phyloP scores from a whole-genome alignment of 2,797 vertebrate species.

The Coendou prehensilis region DNA sequence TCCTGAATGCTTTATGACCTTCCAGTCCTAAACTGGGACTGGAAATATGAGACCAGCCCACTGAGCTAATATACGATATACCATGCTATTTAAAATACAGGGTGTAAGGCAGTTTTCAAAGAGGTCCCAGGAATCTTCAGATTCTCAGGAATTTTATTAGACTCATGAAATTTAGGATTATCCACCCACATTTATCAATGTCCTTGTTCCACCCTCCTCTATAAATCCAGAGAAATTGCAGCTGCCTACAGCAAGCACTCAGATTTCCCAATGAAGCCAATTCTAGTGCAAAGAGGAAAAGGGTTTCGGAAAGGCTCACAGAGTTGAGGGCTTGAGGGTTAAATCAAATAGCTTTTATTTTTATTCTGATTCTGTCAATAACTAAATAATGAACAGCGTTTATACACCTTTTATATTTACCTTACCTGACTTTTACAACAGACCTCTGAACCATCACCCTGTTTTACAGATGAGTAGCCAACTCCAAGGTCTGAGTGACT shows the following conservation, averaged over 20 bases:
- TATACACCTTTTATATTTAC: neutral
- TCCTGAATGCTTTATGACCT: neutral
- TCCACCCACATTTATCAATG: constrained; percentile 76
- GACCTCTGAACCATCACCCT: neutral
- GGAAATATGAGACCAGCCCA: neutral
- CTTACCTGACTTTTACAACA: constrained; percentile 39
- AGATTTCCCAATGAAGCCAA: constrained; percentile 64
- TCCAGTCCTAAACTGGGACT: neutral
- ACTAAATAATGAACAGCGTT: constrained; percentile 46
- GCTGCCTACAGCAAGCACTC: constrained; percentile 68
- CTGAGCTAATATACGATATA: neutral
- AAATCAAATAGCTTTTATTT: constrained; percentile 22
- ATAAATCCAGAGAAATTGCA: constrained; percentile 64
- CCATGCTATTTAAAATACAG: neutral
- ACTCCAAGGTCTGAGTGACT: neutral
- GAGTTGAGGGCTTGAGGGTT: neutral
- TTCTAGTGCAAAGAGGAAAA: neutral
- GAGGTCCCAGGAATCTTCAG: constrained; percentile 40
- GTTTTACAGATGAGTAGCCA: neutral
- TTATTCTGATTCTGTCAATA: constrained; percentile 44
- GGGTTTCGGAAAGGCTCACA: constrained; percentile 18
- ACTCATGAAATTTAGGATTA: constrained; percentile 70
- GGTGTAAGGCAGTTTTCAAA: neutral
- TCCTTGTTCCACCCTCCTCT: constrained; percentile 67
- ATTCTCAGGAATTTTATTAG: constrained; percentile 61